Evolutionary conservation across 1,140 invertebrate species (phyloP).

Genomic region (Andrena cerasifolii): DNA sequence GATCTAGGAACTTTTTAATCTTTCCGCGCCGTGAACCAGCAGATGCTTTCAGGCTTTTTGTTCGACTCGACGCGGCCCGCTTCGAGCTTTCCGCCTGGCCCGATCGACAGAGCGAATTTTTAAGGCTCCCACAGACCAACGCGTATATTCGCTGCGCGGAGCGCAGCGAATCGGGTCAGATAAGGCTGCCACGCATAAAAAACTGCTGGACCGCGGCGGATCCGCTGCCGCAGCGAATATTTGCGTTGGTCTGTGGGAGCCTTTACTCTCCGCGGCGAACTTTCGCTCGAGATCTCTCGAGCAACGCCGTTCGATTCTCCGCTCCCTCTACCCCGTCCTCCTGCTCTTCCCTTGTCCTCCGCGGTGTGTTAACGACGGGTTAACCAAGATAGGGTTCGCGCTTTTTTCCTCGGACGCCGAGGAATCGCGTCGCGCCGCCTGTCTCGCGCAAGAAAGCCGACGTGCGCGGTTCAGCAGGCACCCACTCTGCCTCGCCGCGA

Average conservation of each 20-base stretch:
- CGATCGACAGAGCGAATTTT: constrained; percentile 33
- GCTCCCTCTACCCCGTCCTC: background rate
- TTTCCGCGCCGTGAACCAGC: constrained; percentile 52
- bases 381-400: constrained; percentile 11
- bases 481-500: background rate
- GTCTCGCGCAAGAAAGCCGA: background rate
- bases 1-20: constrained; percentile 63
- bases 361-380: constrained; percentile 25
- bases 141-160: too few species aligned
- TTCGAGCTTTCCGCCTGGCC: constrained; percentile 2
- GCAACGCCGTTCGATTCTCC: constrained; percentile 9
- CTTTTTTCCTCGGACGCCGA: background rate
- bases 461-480: too few species aligned
- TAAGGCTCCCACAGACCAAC: too few species aligned
- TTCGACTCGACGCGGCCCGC: constrained; percentile 5
- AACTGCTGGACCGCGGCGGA: too few species aligned
- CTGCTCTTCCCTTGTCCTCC: background rate
- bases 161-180: too few species aligned
- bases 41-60: constrained; percentile 58
- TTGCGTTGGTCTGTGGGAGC: too few species aligned
- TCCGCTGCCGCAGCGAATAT: too few species aligned
- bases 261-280: constrained; percentile 23
- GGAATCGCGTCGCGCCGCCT: constrained; percentile 4
- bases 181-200: too few species aligned
- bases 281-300: constrained; percentile 33